Evolutionary conservation across 2,797 vertebrate species (phyloP), one percentile per base, ranked within the genome.

Genomic region (Notolepis coatsorum): DNA sequence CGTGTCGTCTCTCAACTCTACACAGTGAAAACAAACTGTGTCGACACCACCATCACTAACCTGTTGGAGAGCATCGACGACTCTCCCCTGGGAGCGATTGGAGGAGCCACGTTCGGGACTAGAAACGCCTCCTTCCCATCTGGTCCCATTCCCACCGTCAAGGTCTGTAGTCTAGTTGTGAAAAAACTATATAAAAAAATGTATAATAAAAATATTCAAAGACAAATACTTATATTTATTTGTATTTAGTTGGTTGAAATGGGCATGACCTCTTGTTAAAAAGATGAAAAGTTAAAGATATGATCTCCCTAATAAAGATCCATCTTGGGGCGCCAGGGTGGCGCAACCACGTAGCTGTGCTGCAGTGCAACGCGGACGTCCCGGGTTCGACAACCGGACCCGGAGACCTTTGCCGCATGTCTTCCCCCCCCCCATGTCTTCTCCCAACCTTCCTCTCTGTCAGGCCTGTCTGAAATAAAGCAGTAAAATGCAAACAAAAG

Each of bases 1-100:
- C 2, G 30, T 31, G 30, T 24, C 52, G 5, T 70, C n/a, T 65
- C 2, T 61, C 25, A 1, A 2, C 59, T 71, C 27, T 69, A 2
- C 28, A 0, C 88, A 99, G 97, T 91, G 52, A 93, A 92, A 73
- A 99, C 97, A 30, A 94, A 94, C 57, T 99, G 96, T 71, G 94
- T 99, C 59, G 96, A 99, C 72, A 92, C 95, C 62, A 99, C 97
- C 50, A 99, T 99, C 77, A 97, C 97, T 59, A 99, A 99, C 64
- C 86, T 99, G 53, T 89, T 99, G 74, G 97, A 99, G 89, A 94
- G 89, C 51, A 88, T 94, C 33, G 95, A 95, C 42, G 94, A 95
- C 35, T 65, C 79, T 31, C 50, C 81, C 4, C 62, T 88, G 17
- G 74, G 92, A 54, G 76, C 88, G 35, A 78, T 84, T 0, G 80